A percentile compares a stretch with the other conserved stretches of the same genome.
Evolutionary conservation across 2,888 invertebrate species (phyloP).

Genomic region (Eupithecia vulgata): DNA sequence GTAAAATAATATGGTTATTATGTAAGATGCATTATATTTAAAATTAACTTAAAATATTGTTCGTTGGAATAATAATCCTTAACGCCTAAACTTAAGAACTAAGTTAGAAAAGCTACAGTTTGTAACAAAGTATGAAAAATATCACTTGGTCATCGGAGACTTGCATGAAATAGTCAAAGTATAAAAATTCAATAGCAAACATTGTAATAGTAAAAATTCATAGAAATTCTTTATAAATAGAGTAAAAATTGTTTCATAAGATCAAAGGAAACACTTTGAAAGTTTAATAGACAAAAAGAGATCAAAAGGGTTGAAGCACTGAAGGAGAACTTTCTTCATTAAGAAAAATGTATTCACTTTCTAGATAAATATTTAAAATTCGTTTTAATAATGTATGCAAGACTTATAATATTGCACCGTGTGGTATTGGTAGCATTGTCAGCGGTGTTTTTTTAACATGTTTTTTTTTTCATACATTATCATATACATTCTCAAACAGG

Average conservation of each 20-base stretch:
- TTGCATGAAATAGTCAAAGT: conserved; percentile 18
- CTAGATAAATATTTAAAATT: background rate
- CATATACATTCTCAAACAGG: background rate
- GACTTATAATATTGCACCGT: background rate
- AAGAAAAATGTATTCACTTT: background rate
- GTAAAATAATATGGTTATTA: conserved; percentile 29
- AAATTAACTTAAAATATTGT: conserved; percentile 52
- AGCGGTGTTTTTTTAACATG: background rate
- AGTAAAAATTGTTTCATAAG: background rate
- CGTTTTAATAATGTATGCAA: background rate
- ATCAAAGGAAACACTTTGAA: background rate
- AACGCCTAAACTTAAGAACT: conserved; percentile 61
- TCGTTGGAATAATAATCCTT: conserved; percentile 71
- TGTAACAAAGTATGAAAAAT: conserved; percentile 65
- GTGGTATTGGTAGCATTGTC: background rate
- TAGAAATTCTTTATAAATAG: background rate
- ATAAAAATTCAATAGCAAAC: conserved; percentile 21
- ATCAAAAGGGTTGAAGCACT: conserved; percentile 10
- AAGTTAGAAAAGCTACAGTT: conserved; percentile 65
- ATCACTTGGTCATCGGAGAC: conserved; percentile 76
- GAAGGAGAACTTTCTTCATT: background rate
- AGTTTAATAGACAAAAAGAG: conserved; percentile 10
- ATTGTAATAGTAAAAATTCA: conserved; percentile 15
- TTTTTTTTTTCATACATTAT: background rate
- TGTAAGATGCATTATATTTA: conserved; percentile 34